These are phyloP conservation scores for Temnothorax unifasciatus DNA, from an alignment of 2,888 invertebrate species.

Conservation along the genomic window DNA sequence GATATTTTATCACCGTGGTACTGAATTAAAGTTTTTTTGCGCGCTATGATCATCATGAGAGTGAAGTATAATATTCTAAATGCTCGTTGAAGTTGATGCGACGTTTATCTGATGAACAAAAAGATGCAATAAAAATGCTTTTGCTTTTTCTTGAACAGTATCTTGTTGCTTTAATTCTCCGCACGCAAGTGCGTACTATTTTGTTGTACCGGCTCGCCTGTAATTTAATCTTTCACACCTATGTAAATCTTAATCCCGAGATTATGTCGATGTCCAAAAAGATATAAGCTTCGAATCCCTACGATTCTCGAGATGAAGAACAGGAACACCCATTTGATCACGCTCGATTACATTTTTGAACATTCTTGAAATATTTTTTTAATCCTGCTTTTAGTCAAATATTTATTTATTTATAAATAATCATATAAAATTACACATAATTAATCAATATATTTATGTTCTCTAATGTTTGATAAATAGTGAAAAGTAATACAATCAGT, in stretches of 20 bases:
- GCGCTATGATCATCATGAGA: not conserved
- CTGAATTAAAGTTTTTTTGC: not conserved
- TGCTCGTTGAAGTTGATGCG: slow-evolving; percentile 23
- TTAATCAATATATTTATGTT: not conserved
- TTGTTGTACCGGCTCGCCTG: slow-evolving; percentile 59
- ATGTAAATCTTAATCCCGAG: slow-evolving; percentile 79
- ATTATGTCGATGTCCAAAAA: slow-evolving; percentile 78
- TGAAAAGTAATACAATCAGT: not conserved
- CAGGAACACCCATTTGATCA: slow-evolving; percentile 21
- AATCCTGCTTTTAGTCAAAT: not conserved
- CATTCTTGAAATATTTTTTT: not conserved
- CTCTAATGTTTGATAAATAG: not conserved
- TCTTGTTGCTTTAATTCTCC: slow-evolving; percentile 41
- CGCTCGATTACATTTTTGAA: not conserved
- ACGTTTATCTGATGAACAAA: slow-evolving; percentile 42
- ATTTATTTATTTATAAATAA: slow-evolving; percentile 3
- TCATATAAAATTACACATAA: not conserved
- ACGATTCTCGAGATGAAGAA: slow-evolving; percentile 30
- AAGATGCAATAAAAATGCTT: not conserved
- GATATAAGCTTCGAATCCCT: slow-evolving; percentile 46
- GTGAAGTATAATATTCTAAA: slow-evolving; percentile 42
- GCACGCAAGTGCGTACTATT: not conserved
- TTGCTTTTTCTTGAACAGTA: slow-evolving; percentile 17
- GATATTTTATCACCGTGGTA: slow-evolving; percentile 1
- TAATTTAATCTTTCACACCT: slow-evolving; percentile 80